Evolutionary conservation across 2,888 invertebrate species (phyloP).

Genomic region (Belgica antarctica): DNA sequence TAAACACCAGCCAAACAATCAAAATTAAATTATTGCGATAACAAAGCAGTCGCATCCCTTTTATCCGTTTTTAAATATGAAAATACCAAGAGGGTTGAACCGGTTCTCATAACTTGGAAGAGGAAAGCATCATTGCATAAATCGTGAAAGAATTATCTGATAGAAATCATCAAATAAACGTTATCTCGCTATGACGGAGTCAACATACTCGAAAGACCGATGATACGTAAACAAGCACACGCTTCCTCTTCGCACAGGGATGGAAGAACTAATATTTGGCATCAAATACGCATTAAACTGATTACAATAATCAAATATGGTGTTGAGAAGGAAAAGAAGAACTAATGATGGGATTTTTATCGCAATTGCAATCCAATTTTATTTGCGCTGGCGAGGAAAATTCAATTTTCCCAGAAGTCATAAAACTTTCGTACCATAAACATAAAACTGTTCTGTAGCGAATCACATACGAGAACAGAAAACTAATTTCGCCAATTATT

Average conservation of each 20-base stretch:
- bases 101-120: background rate
- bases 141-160: background rate
- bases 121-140: background rate
- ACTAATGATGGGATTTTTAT: background rate
- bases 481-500: slow-evolving; percentile 42
- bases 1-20: slow-evolving; percentile 33
- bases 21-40: slow-evolving; percentile 32
- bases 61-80: background rate
- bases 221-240: slow-evolving; percentile 13
- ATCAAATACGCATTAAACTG: slow-evolving; percentile 37
- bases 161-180: slow-evolving; percentile 20
- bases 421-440: slow-evolving; percentile 25
- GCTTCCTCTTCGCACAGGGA: background rate
- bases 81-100: background rate
- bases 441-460: background rate
- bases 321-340: background rate
- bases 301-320: slow-evolving; percentile 19
- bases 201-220: slow-evolving; percentile 16
- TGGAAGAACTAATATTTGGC: slow-evolving; percentile 37
- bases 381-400: background rate
- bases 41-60: background rate
- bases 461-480: background rate
- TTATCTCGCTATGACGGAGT: slow-evolving; percentile 26
- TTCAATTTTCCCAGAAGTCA: slow-evolving; percentile 9
- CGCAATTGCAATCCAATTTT: slow-evolving; percentile 26